Evolutionary conservation across 1,140 invertebrate genomes (phyloP).

Genomic region (Laupala kohalensis): DNA sequence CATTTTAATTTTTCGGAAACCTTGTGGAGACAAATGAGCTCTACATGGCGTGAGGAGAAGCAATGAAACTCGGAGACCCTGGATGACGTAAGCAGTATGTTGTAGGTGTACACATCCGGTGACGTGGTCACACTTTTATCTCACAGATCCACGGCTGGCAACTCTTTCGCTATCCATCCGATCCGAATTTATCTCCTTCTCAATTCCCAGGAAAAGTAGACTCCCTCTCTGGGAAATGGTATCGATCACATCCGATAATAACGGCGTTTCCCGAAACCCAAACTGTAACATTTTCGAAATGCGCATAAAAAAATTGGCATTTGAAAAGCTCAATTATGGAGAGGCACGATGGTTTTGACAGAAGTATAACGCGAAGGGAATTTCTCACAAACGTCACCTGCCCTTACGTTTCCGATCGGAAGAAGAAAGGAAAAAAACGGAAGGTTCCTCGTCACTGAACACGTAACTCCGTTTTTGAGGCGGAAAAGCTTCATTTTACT

Average conservation of each 20-base stretch:
- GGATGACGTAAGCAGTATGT: no score
- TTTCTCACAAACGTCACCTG: background rate
- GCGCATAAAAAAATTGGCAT: background rate
- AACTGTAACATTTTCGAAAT: background rate
- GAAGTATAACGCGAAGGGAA: background rate
- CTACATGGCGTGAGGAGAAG: no score
- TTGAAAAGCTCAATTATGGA: background rate
- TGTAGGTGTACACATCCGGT: no score
- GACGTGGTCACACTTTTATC: no score
- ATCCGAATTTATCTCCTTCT: no score
- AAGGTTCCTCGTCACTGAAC: background rate
- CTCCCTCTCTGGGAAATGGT: no score
- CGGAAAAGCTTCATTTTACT: background rate
- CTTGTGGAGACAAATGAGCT: no score
- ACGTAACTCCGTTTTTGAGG: background rate
- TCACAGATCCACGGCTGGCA: no score
- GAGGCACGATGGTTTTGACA: background rate
- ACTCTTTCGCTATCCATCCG: no score
- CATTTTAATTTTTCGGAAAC: no score
- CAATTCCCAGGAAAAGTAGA: no score
- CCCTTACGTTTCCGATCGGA: background rate
- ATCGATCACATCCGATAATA: background rate
- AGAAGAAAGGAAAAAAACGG: background rate
- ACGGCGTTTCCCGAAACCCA: background rate
- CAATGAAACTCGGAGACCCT: no score